Base-by-base conservation (phyloP, 2,888 invertebrate species). In the Chalcis sispes region DNA sequence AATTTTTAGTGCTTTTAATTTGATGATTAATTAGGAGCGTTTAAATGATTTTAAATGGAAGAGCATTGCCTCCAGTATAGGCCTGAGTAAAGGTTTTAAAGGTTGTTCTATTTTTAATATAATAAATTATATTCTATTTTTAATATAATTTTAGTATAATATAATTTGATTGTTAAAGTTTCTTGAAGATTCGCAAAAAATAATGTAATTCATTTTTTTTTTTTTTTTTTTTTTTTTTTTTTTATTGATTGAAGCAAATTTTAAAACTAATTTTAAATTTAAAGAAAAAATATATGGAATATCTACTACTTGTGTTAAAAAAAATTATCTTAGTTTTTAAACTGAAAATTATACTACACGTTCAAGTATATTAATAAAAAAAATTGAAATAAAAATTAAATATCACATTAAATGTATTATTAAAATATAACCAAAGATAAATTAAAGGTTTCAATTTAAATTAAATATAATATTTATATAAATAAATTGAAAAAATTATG, bases 51-150 rank as follows among this genome's bases (percentile, higher is more conserved):
- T 13, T 64, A 58, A 7, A 72, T n/a, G 67, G 67, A 67, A 75
- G 67, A 75, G 40, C 54, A 4, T 72, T 20, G 20, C 5, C 73
- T 78, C 29, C 77, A n/a, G 72, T 83, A 27, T 50, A 84, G 84
- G 86, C 83, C 87, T 87, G 85, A 87, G 86, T 83, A 83, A 84
- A 85, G 81, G 80, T 86, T 86, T 86, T 83, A 85, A 87, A 85
- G 83, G 29, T 18, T 50, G 50, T 4, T 67, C 58, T 32, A 20
- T 4, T 67, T 67, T 67, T 50, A 13, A n/a, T n/a, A n/a, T n/a
- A n/a, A n/a, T n/a, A n/a, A n/a, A n/a, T n/a, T n/a, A n/a, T n/a
- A n/a, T n/a, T n/a, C n/a, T n/a, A n/a, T n/a, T n/a, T n/a, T n/a
- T n/a, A n/a, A n/a, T n/a, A n/a, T n/a, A n/a, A n/a, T n/a, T n/a